Percentiles rank a stretch among this genome's conserved stretches.
Conservation (phyloP, 2,888 invertebrate species). For the Drosophila testacea region DNA sequence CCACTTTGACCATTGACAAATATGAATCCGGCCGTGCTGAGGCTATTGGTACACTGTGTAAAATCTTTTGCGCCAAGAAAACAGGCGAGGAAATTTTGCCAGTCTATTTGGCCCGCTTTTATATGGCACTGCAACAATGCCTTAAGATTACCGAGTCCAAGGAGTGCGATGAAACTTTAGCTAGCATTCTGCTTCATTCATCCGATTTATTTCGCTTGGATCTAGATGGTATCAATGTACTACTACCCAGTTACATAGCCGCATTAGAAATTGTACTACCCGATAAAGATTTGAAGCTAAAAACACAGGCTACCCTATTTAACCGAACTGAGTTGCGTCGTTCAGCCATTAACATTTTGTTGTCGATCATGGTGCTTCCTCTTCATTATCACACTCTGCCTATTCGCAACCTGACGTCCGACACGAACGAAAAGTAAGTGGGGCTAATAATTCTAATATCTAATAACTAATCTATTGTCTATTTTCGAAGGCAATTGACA, state of each 20-base stretch:
- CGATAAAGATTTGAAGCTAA: slow-evolving; percentile 92
- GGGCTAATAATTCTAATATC: background rate
- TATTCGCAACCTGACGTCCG: slow-evolving; percentile 89
- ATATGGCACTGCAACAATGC: slow-evolving; percentile 95
- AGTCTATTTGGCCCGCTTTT: slow-evolving; percentile 96
- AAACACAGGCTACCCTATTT: slow-evolving; percentile 87
- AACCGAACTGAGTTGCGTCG: slow-evolving; percentile 93
- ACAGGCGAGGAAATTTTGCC: slow-evolving; percentile 94
- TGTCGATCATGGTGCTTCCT: slow-evolving; percentile 96
- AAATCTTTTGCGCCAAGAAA: slow-evolving; percentile 98
- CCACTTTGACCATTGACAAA: slow-evolving; percentile 90
- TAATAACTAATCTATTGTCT: too few species aligned
- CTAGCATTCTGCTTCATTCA: slow-evolving; percentile 94
- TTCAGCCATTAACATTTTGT: slow-evolving; percentile 95
- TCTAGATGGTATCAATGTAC: slow-evolving; percentile 95
- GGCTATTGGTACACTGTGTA: slow-evolving; percentile 96
- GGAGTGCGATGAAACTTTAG: slow-evolving; percentile 92
- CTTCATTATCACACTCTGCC: slow-evolving; percentile 94
- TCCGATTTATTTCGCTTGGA: slow-evolving; percentile 95
- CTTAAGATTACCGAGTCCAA: slow-evolving; percentile 89
- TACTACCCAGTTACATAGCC: slow-evolving; percentile 95
- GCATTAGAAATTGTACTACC: slow-evolving; percentile 96
- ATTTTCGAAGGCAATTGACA: slow-evolving; percentile 85
- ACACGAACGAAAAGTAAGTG: slow-evolving; percentile 86
- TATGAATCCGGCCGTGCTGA: slow-evolving; percentile 96